Conservation (phyloP, 2,113 vertebrate species). For the Colossoma macropomum region DNA sequence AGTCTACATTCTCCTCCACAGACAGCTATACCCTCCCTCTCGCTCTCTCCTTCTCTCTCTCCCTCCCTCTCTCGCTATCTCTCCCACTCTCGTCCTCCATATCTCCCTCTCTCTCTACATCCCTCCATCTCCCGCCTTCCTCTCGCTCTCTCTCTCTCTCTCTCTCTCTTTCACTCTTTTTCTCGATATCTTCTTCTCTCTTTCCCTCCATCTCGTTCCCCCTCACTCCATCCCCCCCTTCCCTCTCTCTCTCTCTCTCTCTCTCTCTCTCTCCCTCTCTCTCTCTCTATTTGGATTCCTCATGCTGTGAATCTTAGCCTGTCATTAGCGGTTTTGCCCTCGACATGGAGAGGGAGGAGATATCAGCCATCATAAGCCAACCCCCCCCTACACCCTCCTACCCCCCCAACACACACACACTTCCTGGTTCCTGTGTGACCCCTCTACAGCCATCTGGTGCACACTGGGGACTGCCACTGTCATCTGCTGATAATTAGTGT, state of each 20-base stretch:
- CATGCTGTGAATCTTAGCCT: constrained; percentile 54
- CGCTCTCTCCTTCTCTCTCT: constrained; percentile 28
- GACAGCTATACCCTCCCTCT: neutral
- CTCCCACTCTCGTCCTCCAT: constrained; percentile 25
- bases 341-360: constrained; percentile 55
- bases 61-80: neutral
- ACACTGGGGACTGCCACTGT: constrained; percentile 82
- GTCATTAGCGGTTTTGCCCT: constrained; percentile 52
- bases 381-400: neutral
- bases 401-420: constrained; percentile 29
- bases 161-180: constrained; percentile 30
- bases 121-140: neutral
- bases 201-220: neutral
- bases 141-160: constrained; percentile 21
- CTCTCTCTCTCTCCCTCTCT: constrained; percentile 35
- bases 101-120: constrained; percentile 18
- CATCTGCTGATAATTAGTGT: constrained; percentile 92
- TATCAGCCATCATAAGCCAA: constrained; percentile 58
- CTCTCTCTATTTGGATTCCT: constrained; percentile 42
- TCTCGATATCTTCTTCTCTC: constrained; percentile 24
- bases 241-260: constrained; percentile 23
- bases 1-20: neutral
- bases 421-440: constrained; percentile 80
- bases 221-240: neutral
- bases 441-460: constrained; percentile 87